Base-by-base conservation (phyloP, 2,113 vertebrate species). In the Nasalis larvatus region DNA sequence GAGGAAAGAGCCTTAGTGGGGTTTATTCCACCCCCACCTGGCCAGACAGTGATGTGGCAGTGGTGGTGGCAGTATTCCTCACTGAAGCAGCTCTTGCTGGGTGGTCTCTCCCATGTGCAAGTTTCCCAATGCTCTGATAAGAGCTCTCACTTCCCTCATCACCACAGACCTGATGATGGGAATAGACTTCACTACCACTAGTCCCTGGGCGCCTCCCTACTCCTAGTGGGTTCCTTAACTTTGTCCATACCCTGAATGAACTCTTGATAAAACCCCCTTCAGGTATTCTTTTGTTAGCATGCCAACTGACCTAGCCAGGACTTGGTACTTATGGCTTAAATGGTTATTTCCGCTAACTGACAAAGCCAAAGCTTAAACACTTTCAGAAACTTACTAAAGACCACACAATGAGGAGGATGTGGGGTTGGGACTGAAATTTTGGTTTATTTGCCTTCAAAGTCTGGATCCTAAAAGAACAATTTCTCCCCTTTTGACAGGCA, bases 311-410 rank as follows among this genome's bases (percentile, higher is more conserved):
- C 74, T 12, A 71, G 11, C 3, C 47, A 10, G 25, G 45, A 73
- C 17, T 8, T 86, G 20, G 16, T 60, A 89, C 35, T 73, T 30
- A 76, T 4, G 49, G n/a, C 10, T n/a, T 18, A 52, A 69, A 94
- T 89, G 21, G 49, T 32, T 82, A 63, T 89, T 87, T 27, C 27
- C 35, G 25, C 54, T 83, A 91, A 40, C 14, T 85, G 30, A 89
- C 30, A 45, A 88, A 91, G 30, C 8, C 45, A 12, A 88, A 80
- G 3, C 2, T 25, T 49, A 27, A 69, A 54, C n/a, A 86, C 77
- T 94, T 97, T 94, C 27, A 91, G 25, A 93, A 74, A 63, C 37
- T 92, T 68, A 6, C 40, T 88, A 23, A 80, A 85, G 23, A 25
- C 58, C 47, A 52, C 37, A 52, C 10, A 95, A 54, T 11, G 58